Evolutionary conservation across 2,888 invertebrate species (phyloP), one percentile per base, ranked within the genome.

Genomic region (Drosophila merina): DNA sequence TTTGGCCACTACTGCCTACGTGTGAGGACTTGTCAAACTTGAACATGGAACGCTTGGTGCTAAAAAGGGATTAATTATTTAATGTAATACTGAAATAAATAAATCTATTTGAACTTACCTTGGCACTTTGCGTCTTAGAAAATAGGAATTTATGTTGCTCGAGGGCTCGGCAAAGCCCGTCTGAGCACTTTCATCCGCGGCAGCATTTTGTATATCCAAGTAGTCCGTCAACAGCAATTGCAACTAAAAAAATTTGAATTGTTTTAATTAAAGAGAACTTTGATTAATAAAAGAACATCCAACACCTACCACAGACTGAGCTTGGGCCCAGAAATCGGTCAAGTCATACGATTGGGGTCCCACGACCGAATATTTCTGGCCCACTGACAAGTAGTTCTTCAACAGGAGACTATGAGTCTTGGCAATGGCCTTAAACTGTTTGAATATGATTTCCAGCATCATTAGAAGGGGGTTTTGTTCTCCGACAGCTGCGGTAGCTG

Each of bases 241-340:
- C 48, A 97, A 90, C 96, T 97, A 89, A 25, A 91, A 56, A 6
- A 62, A 74, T 12, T 0, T 5, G 1, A 12, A 36, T 36, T 2
- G n/a, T n/a, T 36, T 5, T 1, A n/a, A n/a, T 36, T 10, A 10
- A 1, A 5, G 5, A 1, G 10, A 33, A 3, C 8, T 3, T 4
- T 4, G 4, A 9, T 7, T 8, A 9, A 14, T 1, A 9, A 4
- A 5, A 14, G 25, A 25, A 4, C 3, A 4, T 6, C 4, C 1
- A 1, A 10, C 6, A 93, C 94, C 93, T 92, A 97, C 97, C 86
- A 97, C 97, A 89, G 95, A 95, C 91, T 98, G 98, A 38, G 97
- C 96, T 83, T 97, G 96, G 44, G 95, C 94, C 98, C 98, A 98
- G 77, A 97, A 97, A 89, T 97, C 96, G 40, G 95, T 93, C 89